Evolutionary conservation across 2,113 vertebrate genomes (phyloP).

Genomic region (Sander vitreus): DNA sequence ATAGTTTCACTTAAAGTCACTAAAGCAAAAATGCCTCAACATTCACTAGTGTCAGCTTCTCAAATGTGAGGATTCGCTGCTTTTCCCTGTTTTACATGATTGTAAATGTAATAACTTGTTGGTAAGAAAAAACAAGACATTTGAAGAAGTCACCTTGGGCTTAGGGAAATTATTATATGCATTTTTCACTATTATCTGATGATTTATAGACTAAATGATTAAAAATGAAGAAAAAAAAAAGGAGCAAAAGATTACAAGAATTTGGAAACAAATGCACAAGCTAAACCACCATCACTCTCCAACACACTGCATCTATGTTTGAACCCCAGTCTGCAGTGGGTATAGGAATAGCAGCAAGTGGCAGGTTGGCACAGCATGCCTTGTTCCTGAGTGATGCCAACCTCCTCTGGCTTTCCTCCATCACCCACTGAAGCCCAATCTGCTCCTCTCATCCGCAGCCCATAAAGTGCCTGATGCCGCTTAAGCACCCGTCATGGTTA

Average conservation of each 20-base stretch:
- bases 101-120: no score
- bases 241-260: slow-evolving; percentile 34
- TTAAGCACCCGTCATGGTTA: slow-evolving; percentile 60
- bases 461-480: slow-evolving; percentile 48
- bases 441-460: slow-evolving; percentile 65
- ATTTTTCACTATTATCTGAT: background rate
- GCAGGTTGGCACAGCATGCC: slow-evolving; percentile 81
- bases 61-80: background rate
- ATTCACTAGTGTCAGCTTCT: background rate
- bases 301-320: slow-evolving; percentile 9
- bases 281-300: background rate
- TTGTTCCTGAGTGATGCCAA: slow-evolving; percentile 76
- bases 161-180: background rate
- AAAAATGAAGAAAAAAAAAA: background rate
- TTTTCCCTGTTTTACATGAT: background rate
- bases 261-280: background rate
- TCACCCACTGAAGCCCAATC: slow-evolving; percentile 77
- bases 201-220: background rate
- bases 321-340: slow-evolving; percentile 56
- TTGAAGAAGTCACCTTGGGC: background rate
- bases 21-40: background rate
- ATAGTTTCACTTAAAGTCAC: background rate
- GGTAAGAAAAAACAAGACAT: background rate
- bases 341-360: slow-evolving; percentile 71
- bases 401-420: slow-evolving; percentile 75